Evolutionary conservation across 2,113 vertebrate genomes (phyloP).

Genomic region (Ailuropoda melanoleuca): DNA sequence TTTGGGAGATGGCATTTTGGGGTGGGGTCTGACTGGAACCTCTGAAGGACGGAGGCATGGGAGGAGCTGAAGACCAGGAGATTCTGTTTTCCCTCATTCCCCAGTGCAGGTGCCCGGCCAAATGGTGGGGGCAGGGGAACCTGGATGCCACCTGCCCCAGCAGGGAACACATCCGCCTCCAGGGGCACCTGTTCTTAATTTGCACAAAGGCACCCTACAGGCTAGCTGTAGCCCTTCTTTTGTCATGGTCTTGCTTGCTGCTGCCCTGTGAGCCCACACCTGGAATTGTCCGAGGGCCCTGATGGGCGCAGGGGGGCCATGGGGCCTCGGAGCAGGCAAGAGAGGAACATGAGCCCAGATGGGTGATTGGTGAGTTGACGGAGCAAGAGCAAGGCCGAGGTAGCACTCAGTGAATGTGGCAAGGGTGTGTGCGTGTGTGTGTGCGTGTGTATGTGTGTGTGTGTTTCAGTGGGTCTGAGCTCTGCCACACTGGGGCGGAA

Average conservation of each 20-base stretch:
- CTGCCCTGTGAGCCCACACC: background rate
- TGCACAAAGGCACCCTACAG: background rate
- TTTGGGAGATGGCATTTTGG: background rate
- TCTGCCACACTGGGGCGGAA: background rate
- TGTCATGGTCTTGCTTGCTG: background rate
- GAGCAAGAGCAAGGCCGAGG: background rate
- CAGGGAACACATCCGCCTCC: background rate
- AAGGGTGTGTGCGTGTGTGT: accelerated
- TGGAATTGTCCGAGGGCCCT: background rate
- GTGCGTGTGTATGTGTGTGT: accelerated
- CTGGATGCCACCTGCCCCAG: background rate
- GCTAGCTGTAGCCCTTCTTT: background rate
- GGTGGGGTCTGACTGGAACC: background rate
- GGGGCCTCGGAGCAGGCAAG: background rate
- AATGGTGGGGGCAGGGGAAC: accelerated
- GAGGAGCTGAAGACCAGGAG: background rate
- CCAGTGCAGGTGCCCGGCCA: too few relatives aligned
- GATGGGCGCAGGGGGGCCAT: too few relatives aligned
- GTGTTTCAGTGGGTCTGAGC: background rate
- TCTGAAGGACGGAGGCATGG: background rate
- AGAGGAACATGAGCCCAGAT: background rate
- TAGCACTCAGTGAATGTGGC: background rate
- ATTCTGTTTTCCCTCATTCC: too few relatives aligned
- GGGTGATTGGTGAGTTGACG: background rate
- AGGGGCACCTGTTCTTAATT: background rate